These are phyloP conservation scores for Portunus trituberculatus DNA, from an alignment of 1,140 invertebrate genomes.

Conservation along the genomic window DNA sequence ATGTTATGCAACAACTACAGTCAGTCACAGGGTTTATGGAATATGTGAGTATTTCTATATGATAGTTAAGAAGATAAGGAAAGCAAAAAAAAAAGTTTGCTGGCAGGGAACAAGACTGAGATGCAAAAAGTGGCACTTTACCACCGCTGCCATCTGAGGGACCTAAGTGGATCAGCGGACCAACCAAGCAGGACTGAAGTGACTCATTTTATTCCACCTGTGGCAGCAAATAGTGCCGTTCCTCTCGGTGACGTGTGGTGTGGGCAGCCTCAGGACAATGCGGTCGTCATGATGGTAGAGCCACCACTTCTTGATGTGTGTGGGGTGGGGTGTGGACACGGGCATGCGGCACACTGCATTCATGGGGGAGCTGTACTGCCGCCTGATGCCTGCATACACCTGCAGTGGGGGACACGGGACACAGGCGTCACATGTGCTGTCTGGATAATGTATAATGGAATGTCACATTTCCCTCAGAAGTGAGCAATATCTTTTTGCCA, in stretches of 20 bases:
- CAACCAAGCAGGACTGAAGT: constrained; percentile 25
- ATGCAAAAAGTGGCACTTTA: background rate
- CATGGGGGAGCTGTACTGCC: constrained; percentile 68
- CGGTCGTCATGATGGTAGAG: constrained; percentile 85
- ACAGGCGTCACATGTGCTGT: too few species aligned
- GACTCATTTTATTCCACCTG: constrained; percentile 80
- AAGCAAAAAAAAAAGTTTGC: too few species aligned
- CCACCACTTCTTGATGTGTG: constrained; percentile 86
- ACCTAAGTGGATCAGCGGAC: constrained; percentile 59
- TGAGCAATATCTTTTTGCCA: too few species aligned
- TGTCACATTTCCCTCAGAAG: too few species aligned
- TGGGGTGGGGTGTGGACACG: constrained; percentile 85
- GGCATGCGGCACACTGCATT: constrained; percentile 85
- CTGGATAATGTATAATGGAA: too few species aligned
- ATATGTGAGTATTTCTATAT: too few species aligned
- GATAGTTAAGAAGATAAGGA: too few species aligned
- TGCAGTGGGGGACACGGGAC: constrained; percentile 66
- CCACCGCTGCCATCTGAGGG: too few species aligned
- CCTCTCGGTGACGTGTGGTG: constrained; percentile 89
- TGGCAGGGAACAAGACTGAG: background rate
- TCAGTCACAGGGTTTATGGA: too few species aligned
- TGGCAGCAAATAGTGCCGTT: constrained; percentile 94
- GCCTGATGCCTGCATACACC: constrained; percentile 75
- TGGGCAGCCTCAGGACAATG: constrained; percentile 86
- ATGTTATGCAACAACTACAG: too few species aligned